Percentiles rank a stretch among this genome's conserved stretches.
phyloP scores from a whole-genome alignment of 2,113 vertebrate genomes.

The Oryzias javanicus region DNA sequence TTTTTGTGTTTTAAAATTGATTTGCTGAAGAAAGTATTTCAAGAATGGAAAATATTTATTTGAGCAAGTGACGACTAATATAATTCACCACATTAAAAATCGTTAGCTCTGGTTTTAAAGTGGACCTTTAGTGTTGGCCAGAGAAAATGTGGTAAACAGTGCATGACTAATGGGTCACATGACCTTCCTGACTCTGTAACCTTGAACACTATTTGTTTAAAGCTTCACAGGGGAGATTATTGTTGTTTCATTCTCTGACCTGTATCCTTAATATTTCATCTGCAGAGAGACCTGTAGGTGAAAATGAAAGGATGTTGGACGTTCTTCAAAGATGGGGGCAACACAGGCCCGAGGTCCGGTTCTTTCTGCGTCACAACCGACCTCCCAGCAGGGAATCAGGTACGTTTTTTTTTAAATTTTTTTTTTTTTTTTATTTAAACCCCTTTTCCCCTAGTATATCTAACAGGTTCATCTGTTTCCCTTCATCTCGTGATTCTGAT shows the following conservation, averaged over 20 bases:
- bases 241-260: neutral
- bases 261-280: constrained; percentile 6
- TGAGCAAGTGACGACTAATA: constrained; percentile 31
- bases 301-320: constrained; percentile 91
- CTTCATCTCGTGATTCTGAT: neutral
- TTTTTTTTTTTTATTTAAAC: constrained; percentile 9
- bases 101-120: constrained; percentile 19
- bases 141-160: constrained; percentile 22
- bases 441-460: too few species aligned
- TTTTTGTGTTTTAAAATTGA: constrained; percentile 36
- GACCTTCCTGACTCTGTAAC: neutral
- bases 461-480: neutral
- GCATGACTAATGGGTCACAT: neutral
- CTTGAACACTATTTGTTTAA: neutral
- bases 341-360: constrained; percentile 87
- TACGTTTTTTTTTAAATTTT: constrained; percentile 56
- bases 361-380: constrained; percentile 90
- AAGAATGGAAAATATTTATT: constrained; percentile 27
- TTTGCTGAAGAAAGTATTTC: constrained; percentile 22
- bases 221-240: constrained; percentile 7
- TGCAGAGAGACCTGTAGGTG: constrained; percentile 86
- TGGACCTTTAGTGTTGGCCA: constrained; percentile 16
- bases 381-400: constrained; percentile 81
- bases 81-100: constrained; percentile 29
- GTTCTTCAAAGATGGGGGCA: constrained; percentile 88